These are phyloP conservation scores for Melieria omissa DNA, from an alignment of 2,888 invertebrate genomes.

Conservation along the genomic window DNA sequence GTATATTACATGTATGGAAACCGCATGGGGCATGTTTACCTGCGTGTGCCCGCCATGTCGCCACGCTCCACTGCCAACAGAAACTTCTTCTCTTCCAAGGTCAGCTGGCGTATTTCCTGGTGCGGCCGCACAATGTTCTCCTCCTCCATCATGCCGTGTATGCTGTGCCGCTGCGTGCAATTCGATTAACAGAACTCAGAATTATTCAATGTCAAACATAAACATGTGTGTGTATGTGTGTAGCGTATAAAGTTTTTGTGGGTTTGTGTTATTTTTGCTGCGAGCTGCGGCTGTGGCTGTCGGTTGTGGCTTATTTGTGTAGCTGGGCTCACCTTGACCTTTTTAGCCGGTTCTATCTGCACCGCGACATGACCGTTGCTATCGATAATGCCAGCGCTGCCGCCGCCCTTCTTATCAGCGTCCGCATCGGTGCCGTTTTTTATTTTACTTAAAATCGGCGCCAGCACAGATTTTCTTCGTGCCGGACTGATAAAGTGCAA, in stretches of 20 bases:
- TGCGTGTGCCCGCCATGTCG: conserved; percentile 91
- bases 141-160: conserved; percentile 93
- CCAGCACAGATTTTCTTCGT: conserved; percentile 63
- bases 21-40: conserved; percentile 67
- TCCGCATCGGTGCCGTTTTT: conserved; percentile 61
- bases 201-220: conserved; percentile 22
- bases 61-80: conserved; percentile 95
- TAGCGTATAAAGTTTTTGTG: neutral
- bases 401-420: conserved; percentile 27
- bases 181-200: conserved; percentile 15
- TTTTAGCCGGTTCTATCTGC: conserved; percentile 65
- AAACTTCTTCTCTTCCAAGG: conserved; percentile 91
- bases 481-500: conserved; percentile 64
- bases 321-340: conserved; percentile 60
- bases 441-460: conserved; percentile 64
- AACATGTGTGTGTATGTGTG: neutral
- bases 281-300: no score
- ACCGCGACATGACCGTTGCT: conserved; percentile 60
- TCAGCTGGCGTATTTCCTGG: conserved; percentile 72
- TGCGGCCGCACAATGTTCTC: conserved; percentile 90
- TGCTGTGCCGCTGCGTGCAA: conserved; percentile 67
- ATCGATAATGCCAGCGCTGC: conserved; percentile 42
- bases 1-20: neutral
- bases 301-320: neutral
- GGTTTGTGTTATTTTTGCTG: no score